These are phyloP conservation scores for Anguilla obscura DNA, from an alignment of 2,797 vertebrate genomes.

Conservation along the genomic window DNA sequence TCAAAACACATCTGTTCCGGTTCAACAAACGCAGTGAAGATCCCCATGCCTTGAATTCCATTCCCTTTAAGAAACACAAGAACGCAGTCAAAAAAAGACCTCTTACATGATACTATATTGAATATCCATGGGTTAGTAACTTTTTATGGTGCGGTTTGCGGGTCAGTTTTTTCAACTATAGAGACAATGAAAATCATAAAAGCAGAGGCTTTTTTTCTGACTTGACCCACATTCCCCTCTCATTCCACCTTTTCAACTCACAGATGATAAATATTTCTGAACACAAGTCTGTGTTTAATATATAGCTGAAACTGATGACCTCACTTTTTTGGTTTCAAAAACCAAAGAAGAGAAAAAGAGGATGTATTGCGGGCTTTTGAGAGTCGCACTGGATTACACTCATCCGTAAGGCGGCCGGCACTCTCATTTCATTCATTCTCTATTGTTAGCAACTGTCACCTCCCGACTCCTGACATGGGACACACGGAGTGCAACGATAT, in stretches of 20 bases:
- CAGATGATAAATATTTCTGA: conserved; percentile 43
- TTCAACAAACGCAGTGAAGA: conserved; percentile 41
- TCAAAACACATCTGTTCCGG: conserved; percentile 56
- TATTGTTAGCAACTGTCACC: conserved; percentile 34
- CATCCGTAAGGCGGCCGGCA: conserved; percentile 35
- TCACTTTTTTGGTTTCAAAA: neutral
- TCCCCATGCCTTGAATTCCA: conserved; percentile 43
- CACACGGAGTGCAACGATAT: conserved; percentile 46
- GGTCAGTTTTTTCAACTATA: conserved; percentile 47
- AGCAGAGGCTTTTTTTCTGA: neutral
- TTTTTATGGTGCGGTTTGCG: conserved; percentile 35
- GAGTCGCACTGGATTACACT: conserved; percentile 31
- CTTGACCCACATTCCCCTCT: neutral
- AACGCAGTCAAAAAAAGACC: conserved; percentile 15
- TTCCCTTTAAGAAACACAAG: conserved; percentile 30
- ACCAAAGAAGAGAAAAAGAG: neutral
- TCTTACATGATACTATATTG: conserved; percentile 5
- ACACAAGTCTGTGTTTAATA: conserved; percentile 39
- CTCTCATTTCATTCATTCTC: conserved; percentile 48
- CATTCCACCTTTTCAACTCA: neutral
- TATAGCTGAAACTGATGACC: conserved; percentile 12
- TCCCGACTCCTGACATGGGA: conserved; percentile 39
- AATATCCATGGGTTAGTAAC: conserved; percentile 13
- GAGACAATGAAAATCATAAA: conserved; percentile 43
- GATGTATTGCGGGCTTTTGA: neutral